Conservation (phyloP, 2,797 vertebrate genomes). For the Mastacembelus armatus region DNA sequence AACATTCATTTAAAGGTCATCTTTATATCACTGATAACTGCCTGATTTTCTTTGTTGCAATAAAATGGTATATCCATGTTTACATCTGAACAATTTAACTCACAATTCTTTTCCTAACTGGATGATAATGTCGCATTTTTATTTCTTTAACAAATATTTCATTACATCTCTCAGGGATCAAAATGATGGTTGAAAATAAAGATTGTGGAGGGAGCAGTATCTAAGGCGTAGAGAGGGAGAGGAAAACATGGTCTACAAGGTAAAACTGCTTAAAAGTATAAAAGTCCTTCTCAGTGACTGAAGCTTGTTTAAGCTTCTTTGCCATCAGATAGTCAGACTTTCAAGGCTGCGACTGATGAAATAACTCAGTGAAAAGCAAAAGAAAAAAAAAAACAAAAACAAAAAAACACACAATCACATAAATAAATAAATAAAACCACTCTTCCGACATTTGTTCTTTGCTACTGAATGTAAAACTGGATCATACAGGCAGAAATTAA, state of each 20-base stretch:
- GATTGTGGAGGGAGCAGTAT: background rate
- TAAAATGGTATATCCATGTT: slow-evolving; percentile 5
- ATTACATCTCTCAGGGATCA: background rate
- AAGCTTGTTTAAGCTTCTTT: too few species aligned
- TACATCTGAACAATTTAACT: background rate
- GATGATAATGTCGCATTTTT: background rate
- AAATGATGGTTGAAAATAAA: too few species aligned
- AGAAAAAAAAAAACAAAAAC: background rate
- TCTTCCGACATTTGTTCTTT: background rate
- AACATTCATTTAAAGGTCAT: too few species aligned
- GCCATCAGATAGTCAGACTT: background rate
- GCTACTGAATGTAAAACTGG: background rate
- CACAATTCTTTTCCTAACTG: background rate
- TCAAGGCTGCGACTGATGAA: slow-evolving; percentile 17
- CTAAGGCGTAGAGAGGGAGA: background rate
- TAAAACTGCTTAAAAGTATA: background rate
- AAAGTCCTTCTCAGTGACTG: background rate
- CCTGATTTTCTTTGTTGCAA: slow-evolving; percentile 8
- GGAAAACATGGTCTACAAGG: background rate
- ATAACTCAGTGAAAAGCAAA: background rate
- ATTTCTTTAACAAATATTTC: background rate
- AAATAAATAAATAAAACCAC: too few species aligned
- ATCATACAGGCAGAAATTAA: background rate
- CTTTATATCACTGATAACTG: background rate
- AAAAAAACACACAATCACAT: background rate